Evolutionary conservation across 2,113 vertebrate genomes (phyloP).

Genomic region (Muscicapa adusta): DNA sequence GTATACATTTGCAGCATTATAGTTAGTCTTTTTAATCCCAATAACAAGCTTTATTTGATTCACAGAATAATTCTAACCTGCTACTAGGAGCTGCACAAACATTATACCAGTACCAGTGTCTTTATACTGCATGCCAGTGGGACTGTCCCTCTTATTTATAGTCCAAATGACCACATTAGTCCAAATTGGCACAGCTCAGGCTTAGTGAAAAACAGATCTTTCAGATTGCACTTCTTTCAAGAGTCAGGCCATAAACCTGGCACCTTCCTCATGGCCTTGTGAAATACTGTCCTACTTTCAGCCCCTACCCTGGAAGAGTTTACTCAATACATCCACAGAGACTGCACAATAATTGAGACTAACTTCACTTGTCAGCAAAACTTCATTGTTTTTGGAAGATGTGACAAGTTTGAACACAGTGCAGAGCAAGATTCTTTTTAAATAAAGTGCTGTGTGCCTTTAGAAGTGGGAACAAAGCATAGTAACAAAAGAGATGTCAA

Average conservation of each 20-base stretch:
- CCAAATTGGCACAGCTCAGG: neutral
- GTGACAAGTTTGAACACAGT: neutral
- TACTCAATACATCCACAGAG: neutral
- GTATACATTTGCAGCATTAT: neutral
- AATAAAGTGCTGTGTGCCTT: neutral
- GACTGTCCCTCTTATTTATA: neutral
- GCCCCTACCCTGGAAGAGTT: neutral
- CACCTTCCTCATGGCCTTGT: neutral
- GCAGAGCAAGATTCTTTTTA: neutral
- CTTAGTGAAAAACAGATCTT: neutral
- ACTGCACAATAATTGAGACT: neutral
- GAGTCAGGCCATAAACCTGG: neutral
- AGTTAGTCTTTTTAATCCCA: neutral
- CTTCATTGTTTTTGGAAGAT: neutral
- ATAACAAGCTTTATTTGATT: neutral
- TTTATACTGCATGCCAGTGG: neutral
- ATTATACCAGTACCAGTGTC: neutral
- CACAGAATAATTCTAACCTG: neutral
- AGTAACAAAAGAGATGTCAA: neutral
- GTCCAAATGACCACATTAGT: neutral
- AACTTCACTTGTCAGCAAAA: conserved; percentile 19
- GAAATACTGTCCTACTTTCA: conserved; percentile 8
- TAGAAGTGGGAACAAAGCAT: neutral
- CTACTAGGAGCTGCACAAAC: neutral
- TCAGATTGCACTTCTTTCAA: neutral